Evolutionary conservation across 2,888 invertebrate genomes (phyloP), one percentile per base, ranked within the genome.

Genomic region (Hydraecia micacea): DNA sequence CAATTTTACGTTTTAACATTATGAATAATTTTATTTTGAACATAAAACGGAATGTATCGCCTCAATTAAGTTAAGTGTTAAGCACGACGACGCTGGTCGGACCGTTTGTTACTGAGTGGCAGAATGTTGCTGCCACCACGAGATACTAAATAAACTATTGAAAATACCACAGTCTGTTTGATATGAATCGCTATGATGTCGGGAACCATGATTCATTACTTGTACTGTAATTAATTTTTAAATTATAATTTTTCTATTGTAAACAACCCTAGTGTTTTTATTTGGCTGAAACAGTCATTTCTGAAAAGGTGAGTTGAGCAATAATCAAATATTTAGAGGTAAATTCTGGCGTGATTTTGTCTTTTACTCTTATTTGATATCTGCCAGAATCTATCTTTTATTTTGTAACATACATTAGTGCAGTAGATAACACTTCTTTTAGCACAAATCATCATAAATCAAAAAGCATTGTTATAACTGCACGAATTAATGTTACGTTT

Each of bases 171-270:
- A 80, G 74, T 83, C 88, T 89, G 77, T 88, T 87, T 87, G 85
- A 85, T 85, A 86, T 87, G 89, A 88, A 85, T 89, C 86, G 85
- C 85, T 84, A 86, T 85, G 77, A 86, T 90, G 86, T 83, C 84
- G 79, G 88, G 82, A 78, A 88, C 87, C 88, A 87, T 86, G 84
- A 89, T 89, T 87, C 93, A 93, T 95, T 95, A 94, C 92, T 94
- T 95, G 93, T 95, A 96, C 93, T 96, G 96, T 96, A 97, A 96
- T 96, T 96, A 96, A 95, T 97, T 96, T 89, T 96, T 96, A 96
- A 96, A 97, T 96, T 97, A 97, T 97, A 97, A 96, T 96, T 96
- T 96, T 97, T 96, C 95, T 96, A 96, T 96, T 96, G 92, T 95
- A 96, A 91, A 91, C 88, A 75, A 86, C 74, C 86, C 90, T 90